These are phyloP conservation scores for Rhimphoctona megacephalus DNA, from an alignment of 2,888 invertebrate species.

Conservation along the genomic window DNA sequence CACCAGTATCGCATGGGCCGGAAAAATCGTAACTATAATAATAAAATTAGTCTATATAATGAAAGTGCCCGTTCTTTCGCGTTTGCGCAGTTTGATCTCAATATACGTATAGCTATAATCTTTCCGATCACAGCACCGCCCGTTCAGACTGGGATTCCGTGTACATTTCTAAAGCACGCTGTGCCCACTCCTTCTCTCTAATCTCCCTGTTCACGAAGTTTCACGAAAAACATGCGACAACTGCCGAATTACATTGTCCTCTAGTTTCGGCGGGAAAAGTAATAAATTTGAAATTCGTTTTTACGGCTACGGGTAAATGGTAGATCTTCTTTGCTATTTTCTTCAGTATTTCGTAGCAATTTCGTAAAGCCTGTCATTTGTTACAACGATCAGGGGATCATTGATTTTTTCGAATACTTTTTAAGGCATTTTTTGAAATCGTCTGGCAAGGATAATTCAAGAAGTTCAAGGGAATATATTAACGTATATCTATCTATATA, in stretches of 20 bases:
- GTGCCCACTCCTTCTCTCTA: too few species aligned
- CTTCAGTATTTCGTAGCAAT: not conserved
- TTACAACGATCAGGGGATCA: not conserved
- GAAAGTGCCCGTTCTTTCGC: too few species aligned
- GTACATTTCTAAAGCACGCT: too few species aligned
- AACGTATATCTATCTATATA: not conserved
- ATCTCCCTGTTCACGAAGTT: too few species aligned
- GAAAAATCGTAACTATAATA: too few species aligned
- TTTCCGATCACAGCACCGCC: too few species aligned
- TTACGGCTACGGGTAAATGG: not conserved
- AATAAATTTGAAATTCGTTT: slow-evolving; percentile 18
- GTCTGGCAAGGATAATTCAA: not conserved
- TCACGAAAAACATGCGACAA: slow-evolving; percentile 20
- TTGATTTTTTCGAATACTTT: not conserved
- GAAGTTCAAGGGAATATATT: not conserved
- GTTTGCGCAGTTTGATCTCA: too few species aligned
- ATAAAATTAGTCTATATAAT: too few species aligned
- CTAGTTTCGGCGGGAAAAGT: slow-evolving; percentile 56
- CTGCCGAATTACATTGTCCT: slow-evolving; percentile 22
- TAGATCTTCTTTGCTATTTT: not conserved
- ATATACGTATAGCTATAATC: too few species aligned
- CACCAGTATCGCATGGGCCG: too few species aligned
- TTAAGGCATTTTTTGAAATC: not conserved
- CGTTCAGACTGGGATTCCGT: too few species aligned
- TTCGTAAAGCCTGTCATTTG: not conserved